phyloP scores from a whole-genome alignment of 2,113 vertebrate genomes.

The Lasiurus borealis region DNA sequence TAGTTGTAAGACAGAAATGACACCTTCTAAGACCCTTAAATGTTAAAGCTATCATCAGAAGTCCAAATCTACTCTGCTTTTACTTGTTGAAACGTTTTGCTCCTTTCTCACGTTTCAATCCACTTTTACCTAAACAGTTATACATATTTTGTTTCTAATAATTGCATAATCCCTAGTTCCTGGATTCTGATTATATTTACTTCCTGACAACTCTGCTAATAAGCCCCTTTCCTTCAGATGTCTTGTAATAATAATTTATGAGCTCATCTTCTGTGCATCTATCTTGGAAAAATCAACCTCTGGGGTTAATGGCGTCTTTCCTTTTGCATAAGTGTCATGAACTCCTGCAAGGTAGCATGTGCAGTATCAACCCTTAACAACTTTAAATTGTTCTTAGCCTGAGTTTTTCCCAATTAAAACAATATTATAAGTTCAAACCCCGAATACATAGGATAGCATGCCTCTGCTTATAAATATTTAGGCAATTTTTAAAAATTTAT shows the following conservation, averaged over 20 bases:
- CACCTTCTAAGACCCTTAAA: not conserved
- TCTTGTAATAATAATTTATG: not conserved
- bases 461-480: slow-evolving; percentile 50
- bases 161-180: not conserved
- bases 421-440: slow-evolving; percentile 21
- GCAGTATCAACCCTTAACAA: not conserved
- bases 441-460: not conserved
- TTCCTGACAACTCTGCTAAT: not conserved
- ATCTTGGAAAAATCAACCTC: not conserved
- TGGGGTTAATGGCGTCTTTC: not conserved
- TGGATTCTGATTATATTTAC: not conserved
- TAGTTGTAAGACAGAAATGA: not conserved
- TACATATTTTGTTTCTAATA: not conserved
- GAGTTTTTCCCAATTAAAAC: slow-evolving; percentile 46
- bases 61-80: not conserved
- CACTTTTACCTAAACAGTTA: slow-evolving; percentile 20
- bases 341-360: not conserved
- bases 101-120: not conserved
- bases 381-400: slow-evolving; percentile 36
- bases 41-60: not conserved
- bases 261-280: not conserved
- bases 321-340: not conserved
- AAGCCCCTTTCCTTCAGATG: not conserved
- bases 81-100: not conserved
- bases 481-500: not conserved